Base-by-base conservation (phyloP, 1,140 invertebrate genomes). In the Zaprionus kolodkinae region DNA sequence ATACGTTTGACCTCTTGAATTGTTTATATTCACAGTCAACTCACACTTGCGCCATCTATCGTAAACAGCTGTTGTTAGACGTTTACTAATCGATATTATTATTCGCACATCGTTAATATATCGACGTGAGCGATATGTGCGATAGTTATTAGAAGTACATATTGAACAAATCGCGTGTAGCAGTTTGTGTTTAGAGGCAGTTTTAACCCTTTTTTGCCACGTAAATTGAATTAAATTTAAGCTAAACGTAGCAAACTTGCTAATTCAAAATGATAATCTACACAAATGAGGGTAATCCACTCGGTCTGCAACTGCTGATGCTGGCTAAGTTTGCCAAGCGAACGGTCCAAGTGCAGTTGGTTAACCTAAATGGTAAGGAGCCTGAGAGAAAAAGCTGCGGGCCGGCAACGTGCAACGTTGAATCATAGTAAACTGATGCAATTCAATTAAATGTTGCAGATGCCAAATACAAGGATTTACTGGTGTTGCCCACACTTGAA, bases 221-320 rank as follows among this genome's bases (percentile, higher is more conserved):
- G 87, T 91, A 76, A 91, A 90, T 87, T 90, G 52, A 62, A 72
- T 79, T 61, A 64, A 60, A 78, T 10, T 69, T 75, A 54, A 56
- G 17, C 2, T 33, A 65, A 62, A 69, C 27, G 45, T 52, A 50
- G 17, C n/a, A 15, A 79, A 50, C n/a, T 54, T 54, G 17, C 13
- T 5, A 30, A 17, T 7, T 10, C 45, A 72, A 66, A 36, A 96
- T 96, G 95, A 95, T 94, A 71, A 93, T 96, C 60, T 94, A 94
- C 70, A 95, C 95, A 40, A 96, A 96, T 83, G 94, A 95, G 78
- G 95, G 94, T 75, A 96, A 96, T 93, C 95, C 95, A 6, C 94
- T 95, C 30, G 94, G 95, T 5, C 92, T 96, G 64, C 96, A 97
- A 86, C 78, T 96, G 66, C 78, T 96, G 17, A 93, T 96, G 71